A percentile compares a stretch with the other conserved stretches of the same genome.
Conservation (phyloP, 2,797 vertebrate species). For the Limnodromus scolopaceus region DNA sequence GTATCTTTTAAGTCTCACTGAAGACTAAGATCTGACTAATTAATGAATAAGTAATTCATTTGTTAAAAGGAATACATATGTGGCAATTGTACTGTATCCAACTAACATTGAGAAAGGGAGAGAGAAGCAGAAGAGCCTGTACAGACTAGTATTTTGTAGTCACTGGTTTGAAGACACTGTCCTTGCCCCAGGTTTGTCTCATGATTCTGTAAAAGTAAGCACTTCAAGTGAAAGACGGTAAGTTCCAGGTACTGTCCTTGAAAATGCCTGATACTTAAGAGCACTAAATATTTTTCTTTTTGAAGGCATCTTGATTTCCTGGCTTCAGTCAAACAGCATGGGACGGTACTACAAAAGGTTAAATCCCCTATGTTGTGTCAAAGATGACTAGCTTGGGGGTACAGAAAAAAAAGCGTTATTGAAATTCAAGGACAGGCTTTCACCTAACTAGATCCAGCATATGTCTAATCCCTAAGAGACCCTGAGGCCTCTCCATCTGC, state of each 20-base stretch:
- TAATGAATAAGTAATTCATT: background rate
- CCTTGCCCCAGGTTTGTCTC: background rate
- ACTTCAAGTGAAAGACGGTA: background rate
- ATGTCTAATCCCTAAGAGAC: background rate
- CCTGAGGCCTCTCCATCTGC: background rate
- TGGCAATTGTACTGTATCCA: background rate
- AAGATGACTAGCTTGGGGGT: background rate
- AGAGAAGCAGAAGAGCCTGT: background rate
- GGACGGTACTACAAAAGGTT: background rate
- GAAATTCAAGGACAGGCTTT: constrained; percentile 4
- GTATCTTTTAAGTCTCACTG: background rate
- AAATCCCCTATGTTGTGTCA: background rate
- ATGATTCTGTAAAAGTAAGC: background rate
- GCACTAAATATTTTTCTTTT: background rate
- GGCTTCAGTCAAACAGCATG: background rate
- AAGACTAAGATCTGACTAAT: background rate
- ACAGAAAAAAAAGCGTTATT: background rate
- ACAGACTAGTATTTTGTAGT: background rate
- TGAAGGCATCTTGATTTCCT: background rate
- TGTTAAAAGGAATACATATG: background rate
- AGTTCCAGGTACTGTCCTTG: background rate
- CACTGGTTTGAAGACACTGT: background rate
- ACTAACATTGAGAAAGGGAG: background rate
- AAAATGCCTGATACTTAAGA: background rate
- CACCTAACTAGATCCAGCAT: background rate